These are phyloP conservation scores for Cromileptes altivelis DNA, from an alignment of 2,113 vertebrate genomes.

Conservation along the genomic window DNA sequence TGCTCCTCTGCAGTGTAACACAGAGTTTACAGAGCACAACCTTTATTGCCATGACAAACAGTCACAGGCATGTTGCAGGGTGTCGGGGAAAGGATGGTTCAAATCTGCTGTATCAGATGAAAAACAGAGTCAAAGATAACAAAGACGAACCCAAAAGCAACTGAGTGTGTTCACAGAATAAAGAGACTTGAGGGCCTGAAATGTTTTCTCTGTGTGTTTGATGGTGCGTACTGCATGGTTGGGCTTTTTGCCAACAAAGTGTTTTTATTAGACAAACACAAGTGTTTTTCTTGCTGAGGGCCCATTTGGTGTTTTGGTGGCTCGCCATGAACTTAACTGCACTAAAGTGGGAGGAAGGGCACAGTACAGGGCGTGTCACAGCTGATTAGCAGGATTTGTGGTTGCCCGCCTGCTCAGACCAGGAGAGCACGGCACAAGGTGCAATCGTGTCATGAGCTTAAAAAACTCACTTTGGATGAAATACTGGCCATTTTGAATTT, in stretches of 20 bases:
- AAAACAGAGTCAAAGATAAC: not conserved
- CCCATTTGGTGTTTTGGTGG: conserved; percentile 44
- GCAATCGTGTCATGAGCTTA: conserved; percentile 8
- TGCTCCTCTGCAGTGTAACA: not conserved
- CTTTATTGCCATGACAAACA: not conserved
- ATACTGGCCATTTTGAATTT: not conserved
- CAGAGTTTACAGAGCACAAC: not conserved
- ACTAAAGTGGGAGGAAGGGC: conserved; percentile 29
- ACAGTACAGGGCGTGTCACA: conserved; percentile 31
- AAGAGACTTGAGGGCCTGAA: not conserved
- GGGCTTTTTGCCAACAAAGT: not conserved
- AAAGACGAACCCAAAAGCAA: conserved; percentile 3
- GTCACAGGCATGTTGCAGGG: not conserved
- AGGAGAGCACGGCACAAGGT: conserved; percentile 24
- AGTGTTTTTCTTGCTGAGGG: conserved; percentile 31
- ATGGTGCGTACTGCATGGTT: not conserved
- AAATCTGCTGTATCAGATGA: not conserved
- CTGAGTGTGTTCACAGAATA: not conserved
- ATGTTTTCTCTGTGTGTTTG: not conserved
- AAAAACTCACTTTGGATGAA: not conserved
- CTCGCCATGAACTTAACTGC: conserved; percentile 44
- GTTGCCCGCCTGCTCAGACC: conserved; percentile 34
- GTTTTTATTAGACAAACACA: conserved; percentile 46
- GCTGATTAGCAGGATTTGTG: conserved; percentile 54
- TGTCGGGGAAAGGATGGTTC: not conserved